Percentiles rank a stretch among this genome's conserved stretches.
These are phyloP conservation scores for Spizaetus ornatus DNA, from an alignment of 2,113 vertebrate species.

Conservation along the genomic window DNA sequence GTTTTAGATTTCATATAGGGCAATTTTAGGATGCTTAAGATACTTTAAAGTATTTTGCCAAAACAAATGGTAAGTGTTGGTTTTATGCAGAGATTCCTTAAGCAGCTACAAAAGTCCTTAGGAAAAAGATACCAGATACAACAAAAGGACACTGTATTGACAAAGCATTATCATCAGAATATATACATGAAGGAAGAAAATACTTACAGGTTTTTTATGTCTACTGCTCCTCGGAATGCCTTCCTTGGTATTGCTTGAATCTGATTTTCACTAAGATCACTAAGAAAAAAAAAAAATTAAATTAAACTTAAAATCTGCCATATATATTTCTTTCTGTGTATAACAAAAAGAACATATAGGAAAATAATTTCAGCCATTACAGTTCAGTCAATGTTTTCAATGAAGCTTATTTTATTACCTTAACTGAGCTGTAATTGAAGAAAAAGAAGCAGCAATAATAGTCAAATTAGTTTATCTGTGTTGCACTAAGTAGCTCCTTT, in stretches of 20 bases:
- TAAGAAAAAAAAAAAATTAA: constrained; percentile 23
- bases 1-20: background rate
- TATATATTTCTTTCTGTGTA: background rate
- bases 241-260: constrained; percentile 97
- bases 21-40: background rate
- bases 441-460: background rate
- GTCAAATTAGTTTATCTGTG: background rate
- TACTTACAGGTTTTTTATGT: constrained; percentile 99
- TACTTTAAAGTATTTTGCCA: background rate
- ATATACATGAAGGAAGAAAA: background rate
- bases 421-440: background rate
- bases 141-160: background rate
- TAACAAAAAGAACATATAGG: background rate
- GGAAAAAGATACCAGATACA: background rate
- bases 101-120: background rate
- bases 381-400: background rate
- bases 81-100: background rate
- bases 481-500: background rate
- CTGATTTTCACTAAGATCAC: constrained; percentile 98
- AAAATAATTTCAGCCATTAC: background rate
- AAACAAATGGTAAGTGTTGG: background rate
- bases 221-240: constrained; percentile 94
- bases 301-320: background rate
- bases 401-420: background rate
- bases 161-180: background rate